These are phyloP conservation scores for Pecten maximus DNA, from an alignment of 2,888 invertebrate genomes.

Conservation along the genomic window DNA sequence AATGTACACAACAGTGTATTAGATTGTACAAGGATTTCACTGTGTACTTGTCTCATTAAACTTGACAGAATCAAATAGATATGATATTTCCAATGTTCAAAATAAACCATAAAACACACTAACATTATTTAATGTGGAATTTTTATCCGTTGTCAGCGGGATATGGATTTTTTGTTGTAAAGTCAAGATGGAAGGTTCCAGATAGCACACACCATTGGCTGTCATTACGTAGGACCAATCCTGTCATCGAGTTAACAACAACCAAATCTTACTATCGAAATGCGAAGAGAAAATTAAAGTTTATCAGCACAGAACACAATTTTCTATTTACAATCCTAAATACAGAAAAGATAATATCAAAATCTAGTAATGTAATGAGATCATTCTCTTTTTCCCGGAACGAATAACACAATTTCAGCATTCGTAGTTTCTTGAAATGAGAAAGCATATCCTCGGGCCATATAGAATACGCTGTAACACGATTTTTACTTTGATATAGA, in stretches of 20 bases:
- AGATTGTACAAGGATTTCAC: background rate
- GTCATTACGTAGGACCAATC: background rate
- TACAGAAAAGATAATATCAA: background rate
- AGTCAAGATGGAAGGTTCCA: background rate
- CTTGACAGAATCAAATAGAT: background rate
- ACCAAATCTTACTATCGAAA: background rate
- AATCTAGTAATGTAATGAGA: background rate
- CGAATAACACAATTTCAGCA: background rate
- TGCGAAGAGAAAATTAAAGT: background rate
- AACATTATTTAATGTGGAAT: background rate
- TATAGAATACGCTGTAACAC: background rate
- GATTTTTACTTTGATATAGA: background rate
- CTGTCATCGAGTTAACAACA: background rate
- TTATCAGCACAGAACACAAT: conserved; percentile 9
- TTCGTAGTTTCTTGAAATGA: background rate
- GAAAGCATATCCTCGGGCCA: background rate
- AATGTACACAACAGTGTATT: background rate
- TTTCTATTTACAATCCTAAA: background rate
- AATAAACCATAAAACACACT: background rate
- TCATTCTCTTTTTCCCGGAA: background rate
- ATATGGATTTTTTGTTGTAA: background rate
- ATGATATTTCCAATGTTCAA: background rate
- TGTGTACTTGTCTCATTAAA: background rate
- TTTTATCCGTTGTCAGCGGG: background rate
- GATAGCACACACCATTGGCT: background rate